A percentile compares a stretch with the other conserved stretches of the same genome.
These are phyloP conservation scores for Hoplias malabaricus DNA, from an alignment of 2,113 vertebrate species.

Conservation along the genomic window DNA sequence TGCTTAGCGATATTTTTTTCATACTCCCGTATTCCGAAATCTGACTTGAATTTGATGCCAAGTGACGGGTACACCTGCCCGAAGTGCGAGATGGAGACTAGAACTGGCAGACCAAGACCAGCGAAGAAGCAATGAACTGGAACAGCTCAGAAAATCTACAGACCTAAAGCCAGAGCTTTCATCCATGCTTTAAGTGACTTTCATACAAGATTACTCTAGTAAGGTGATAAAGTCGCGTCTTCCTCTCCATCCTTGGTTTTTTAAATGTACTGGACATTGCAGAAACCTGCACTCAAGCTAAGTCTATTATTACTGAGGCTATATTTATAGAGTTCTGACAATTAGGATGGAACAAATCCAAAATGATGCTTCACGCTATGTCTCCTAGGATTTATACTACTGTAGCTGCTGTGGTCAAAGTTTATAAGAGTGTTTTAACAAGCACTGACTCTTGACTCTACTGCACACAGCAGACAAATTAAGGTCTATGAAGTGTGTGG, in stretches of 20 bases:
- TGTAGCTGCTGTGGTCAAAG: not conserved
- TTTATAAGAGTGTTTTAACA: conserved; percentile 23
- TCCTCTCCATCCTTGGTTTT: not conserved
- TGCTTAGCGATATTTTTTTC: not conserved
- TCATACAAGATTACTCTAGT: conserved; percentile 4
- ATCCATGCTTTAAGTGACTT: conserved; percentile 9
- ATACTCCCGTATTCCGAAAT: not conserved
- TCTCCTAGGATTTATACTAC: not conserved
- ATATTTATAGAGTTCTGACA: not conserved
- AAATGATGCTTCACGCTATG: not conserved
- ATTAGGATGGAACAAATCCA: conserved; percentile 3
- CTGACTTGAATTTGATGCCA: conserved; percentile 19
- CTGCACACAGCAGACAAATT: not conserved
- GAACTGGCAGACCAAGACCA: conserved; percentile 6
- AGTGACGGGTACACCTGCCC: conserved; percentile 3
- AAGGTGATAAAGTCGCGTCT: not conserved
- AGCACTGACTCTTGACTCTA: not conserved
- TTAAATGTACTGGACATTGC: not conserved
- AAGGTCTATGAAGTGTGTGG: conserved; percentile 25
- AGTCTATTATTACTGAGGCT: not conserved
- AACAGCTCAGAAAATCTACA: not conserved
- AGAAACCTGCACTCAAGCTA: not conserved
- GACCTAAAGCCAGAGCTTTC: conserved; percentile 9
- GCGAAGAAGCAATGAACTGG: not conserved
- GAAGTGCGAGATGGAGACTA: not conserved